These are phyloP conservation scores for Arge pagana DNA, from an alignment of 2,888 invertebrate genomes.

Conservation along the genomic window DNA sequence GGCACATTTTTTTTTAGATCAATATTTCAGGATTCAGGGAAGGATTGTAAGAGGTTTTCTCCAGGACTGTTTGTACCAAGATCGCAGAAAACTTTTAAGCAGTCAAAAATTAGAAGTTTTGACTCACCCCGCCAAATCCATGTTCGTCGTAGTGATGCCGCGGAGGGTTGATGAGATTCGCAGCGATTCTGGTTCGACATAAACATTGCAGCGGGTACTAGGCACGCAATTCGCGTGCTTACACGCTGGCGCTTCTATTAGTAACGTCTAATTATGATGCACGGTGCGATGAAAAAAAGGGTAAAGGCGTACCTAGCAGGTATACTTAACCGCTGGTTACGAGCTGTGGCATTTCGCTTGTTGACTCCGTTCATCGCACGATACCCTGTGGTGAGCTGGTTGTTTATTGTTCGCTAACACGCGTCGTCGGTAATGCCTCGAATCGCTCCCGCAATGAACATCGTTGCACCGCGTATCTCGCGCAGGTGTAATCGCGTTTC, in stretches of 20 bases:
- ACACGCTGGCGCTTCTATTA: constrained; percentile 14
- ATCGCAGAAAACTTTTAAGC: too few species aligned
- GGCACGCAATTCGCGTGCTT: neutral
- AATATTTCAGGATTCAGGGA: too few species aligned
- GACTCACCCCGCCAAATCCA: too few species aligned
- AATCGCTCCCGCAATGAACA: too few species aligned
- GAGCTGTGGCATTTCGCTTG: neutral
- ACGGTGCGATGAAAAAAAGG: neutral
- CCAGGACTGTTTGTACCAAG: too few species aligned
- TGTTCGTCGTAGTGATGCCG: too few species aligned
- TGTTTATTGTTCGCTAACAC: neutral
- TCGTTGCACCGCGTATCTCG: too few species aligned
- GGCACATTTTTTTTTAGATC: too few species aligned
- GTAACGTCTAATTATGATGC: constrained; percentile 15
- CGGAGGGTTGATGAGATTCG: constrained; percentile 4
- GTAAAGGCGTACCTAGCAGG: neutral
- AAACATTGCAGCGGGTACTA: neutral
- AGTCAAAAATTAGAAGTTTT: too few species aligned
- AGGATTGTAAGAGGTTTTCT: too few species aligned
- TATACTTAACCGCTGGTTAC: neutral
- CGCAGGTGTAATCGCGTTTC: too few species aligned
- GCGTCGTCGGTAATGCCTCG: too few species aligned
- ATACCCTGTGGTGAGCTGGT: neutral
- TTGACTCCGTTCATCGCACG: neutral
- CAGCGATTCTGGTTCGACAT: constrained; percentile 5